These are phyloP conservation scores for Lepidocyrtoides sp. DNA, from an alignment of 2,888 invertebrate genomes.

Conservation along the genomic window DNA sequence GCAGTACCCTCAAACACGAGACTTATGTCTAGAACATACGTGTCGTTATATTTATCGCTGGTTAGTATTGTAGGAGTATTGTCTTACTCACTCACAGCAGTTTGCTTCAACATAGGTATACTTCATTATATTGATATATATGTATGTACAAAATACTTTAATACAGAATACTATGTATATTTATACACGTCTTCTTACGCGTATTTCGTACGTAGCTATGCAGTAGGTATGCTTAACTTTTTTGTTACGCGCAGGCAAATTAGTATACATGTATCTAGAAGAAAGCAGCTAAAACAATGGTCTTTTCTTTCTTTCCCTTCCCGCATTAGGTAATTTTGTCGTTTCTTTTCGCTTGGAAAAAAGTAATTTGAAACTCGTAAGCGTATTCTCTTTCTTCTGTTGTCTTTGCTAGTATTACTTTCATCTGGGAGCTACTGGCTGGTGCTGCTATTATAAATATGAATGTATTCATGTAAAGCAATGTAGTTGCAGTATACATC, in stretches of 20 bases:
- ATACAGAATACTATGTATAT: no score
- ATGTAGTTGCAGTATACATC: no score
- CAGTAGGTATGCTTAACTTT: background rate
- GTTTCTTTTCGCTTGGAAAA: constrained; percentile 1
- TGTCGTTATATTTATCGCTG: constrained; percentile 28
- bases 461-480: no score
- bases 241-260: background rate
- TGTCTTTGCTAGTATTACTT: background rate
- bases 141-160: no score
- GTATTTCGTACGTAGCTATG: background rate
- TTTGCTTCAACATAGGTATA: no score
- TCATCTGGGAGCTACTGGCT: background rate
- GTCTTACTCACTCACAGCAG: no score
- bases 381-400: background rate
- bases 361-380: constrained; percentile 56
- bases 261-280: background rate
- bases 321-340: constrained; percentile 35
- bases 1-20: constrained; percentile 21
- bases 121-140: background rate
- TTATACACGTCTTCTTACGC: no score
- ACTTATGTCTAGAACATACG: constrained; percentile 31
- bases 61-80: background rate
- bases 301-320: background rate
- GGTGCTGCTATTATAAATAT: no score
- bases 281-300: background rate